Conservation (phyloP, 2,113 vertebrate species). For the Cardinalis cardinalis region DNA sequence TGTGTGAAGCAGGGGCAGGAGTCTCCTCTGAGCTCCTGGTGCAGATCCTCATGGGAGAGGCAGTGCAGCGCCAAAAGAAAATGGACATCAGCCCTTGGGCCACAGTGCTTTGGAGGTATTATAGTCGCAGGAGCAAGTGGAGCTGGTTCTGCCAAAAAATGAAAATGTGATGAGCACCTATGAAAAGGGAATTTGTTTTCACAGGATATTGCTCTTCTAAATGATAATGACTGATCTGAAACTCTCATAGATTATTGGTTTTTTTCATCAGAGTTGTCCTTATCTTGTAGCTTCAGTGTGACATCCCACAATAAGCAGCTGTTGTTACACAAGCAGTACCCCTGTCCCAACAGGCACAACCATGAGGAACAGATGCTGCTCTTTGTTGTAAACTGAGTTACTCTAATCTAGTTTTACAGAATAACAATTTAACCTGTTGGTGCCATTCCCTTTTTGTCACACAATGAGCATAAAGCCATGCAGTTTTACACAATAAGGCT, state of each 20-base stretch:
- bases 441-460: neutral
- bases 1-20: neutral
- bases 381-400: neutral
- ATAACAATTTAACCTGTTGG: neutral
- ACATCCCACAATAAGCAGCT: neutral
- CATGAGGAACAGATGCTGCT: neutral
- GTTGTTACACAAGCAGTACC: neutral
- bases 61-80: neutral
- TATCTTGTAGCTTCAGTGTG: neutral
- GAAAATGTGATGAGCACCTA: neutral
- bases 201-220: neutral
- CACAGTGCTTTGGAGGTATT: accelerated
- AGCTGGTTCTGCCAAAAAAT: neutral
- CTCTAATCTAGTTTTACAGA: neutral
- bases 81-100: neutral
- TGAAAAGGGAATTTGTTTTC: neutral
- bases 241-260: neutral
- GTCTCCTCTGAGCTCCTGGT: neutral
- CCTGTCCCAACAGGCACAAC: neutral
- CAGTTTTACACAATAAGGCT: neutral
- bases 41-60: neutral
- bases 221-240: neutral
- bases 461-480: neutral
- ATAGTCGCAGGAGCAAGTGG: neutral
- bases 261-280: neutral